Evolutionary conservation across 2,888 invertebrate species (phyloP), one percentile per base, ranked within the genome.

Genomic region (Limnephilus rhombicus): DNA sequence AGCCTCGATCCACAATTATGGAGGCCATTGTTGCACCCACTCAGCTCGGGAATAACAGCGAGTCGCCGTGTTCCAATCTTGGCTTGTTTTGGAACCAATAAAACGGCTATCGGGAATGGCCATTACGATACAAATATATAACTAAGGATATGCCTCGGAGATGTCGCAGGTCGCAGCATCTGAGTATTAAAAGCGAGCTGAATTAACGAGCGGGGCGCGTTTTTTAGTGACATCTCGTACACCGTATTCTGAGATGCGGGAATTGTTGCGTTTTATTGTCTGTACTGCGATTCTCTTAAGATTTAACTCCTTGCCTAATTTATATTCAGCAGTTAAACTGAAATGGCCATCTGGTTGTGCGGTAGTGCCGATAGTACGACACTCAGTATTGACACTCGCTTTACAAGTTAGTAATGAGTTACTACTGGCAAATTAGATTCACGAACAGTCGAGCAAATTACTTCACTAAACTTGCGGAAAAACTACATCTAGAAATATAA

Each of bases 1-100:
- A 89, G 86, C 80, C 86, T 45, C 91, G 85, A 88, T 85, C 83
- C 91, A 91, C 91, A 89, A 89, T 91, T 89, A 91, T 91, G 45
- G 89, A 41, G 31, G 89, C 37, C 85, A 91, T 91, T 91, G 91
- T 91, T 91, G 91, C 91, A 45, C 91, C 91, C 91, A 91, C 91
- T 89, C 89, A 45, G 85, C 31, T 34, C 34, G 82, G 88, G 89
- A 53, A 68, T 53, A 91, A 82, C 88, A 91, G 86, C 91, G 85
- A 91, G 91, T 89, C 37, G 41, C 91, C 91, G 31, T 85, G 91
- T 89, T 89, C 91, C 91, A 85, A 91, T 91, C 91, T 89, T 89
- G 91, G 83, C 91, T 91, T 91, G 91, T 91, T 91, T 83, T 91
- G 89, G 83, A 91, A 89, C 91, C 91, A 91, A 91, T 91, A 91